phyloP scores from a whole-genome alignment of 2,113 vertebrate genomes.

The Thalassoma bifasciatum region DNA sequence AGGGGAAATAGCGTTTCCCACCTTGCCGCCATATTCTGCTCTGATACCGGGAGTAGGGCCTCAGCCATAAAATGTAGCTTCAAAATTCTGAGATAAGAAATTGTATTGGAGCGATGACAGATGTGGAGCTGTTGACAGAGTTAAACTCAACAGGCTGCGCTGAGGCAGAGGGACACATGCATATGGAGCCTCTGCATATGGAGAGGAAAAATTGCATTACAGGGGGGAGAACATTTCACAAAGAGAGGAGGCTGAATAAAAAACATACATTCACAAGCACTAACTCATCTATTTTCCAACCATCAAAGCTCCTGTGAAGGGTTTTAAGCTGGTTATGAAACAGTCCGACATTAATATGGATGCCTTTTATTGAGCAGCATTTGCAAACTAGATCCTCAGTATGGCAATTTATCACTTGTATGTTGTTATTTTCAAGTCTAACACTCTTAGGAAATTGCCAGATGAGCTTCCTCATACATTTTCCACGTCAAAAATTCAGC shows the following conservation, averaged over 20 bases:
- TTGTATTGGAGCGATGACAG: constrained; percentile 37
- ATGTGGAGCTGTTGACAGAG: constrained; percentile 4
- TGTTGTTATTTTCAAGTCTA: too few relatives aligned
- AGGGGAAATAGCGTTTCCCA: constrained; percentile 38
- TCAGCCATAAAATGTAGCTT: constrained; percentile 20
- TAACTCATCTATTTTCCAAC: background rate
- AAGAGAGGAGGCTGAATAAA: background rate
- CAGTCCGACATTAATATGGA: too few relatives aligned
- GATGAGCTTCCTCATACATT: too few relatives aligned
- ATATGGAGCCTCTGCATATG: background rate
- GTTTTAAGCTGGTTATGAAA: too few relatives aligned
- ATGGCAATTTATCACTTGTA: too few relatives aligned
- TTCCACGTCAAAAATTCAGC: too few relatives aligned
- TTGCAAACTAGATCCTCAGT: too few relatives aligned
- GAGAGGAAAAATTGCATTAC: background rate
- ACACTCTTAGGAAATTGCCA: too few relatives aligned
- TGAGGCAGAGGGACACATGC: background rate
- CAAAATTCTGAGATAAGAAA: constrained; percentile 49
- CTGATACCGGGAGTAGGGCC: constrained; percentile 12
- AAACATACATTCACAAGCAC: background rate
- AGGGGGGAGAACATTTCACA: background rate
- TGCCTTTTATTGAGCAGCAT: too few relatives aligned
- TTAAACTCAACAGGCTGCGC: constrained; percentile 4
- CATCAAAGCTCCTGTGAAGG: too few relatives aligned
- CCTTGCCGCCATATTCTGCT: constrained; percentile 14